A percentile compares a stretch with the other conserved stretches of the same genome.
Conservation (phyloP, 2,797 vertebrate species). For the Crenuchus spilurus region DNA sequence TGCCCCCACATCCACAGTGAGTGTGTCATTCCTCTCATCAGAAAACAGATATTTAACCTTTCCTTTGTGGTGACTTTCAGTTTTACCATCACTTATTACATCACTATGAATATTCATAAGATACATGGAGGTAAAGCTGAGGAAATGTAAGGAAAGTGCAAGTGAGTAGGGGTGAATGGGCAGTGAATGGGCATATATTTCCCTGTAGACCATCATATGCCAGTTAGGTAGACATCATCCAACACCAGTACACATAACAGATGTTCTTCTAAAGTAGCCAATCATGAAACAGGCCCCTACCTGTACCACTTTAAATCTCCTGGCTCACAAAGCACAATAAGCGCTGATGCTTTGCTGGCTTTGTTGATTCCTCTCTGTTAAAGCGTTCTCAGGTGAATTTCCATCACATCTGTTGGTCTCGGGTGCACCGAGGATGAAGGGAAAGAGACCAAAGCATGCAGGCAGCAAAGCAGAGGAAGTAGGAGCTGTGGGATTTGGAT, state of each 20-base stretch:
- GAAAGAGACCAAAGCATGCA: background rate
- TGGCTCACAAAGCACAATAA: conserved; percentile 9
- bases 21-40: too few species aligned
- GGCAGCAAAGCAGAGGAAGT: background rate
- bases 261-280: background rate
- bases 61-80: too few species aligned
- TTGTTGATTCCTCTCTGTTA: conserved; percentile 2
- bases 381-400: conserved; percentile 24
- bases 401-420: conserved; percentile 15
- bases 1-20: too few species aligned
- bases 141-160: too few species aligned
- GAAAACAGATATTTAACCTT: too few species aligned
- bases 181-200: too few species aligned
- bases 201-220: too few species aligned
- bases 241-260: background rate
- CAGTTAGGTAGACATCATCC: too few species aligned
- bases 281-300: conserved; percentile 18
- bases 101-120: too few species aligned
- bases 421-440: background rate
- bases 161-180: too few species aligned
- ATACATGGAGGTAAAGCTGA: too few species aligned
- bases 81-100: too few species aligned
- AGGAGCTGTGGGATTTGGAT: conserved; percentile 8
- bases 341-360: background rate
- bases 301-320: conserved; percentile 8